Percentiles rank a stretch among this genome's conserved stretches.
phyloP scores from a whole-genome alignment of 2,797 vertebrate species.

The Leptodactylus fallax region DNA sequence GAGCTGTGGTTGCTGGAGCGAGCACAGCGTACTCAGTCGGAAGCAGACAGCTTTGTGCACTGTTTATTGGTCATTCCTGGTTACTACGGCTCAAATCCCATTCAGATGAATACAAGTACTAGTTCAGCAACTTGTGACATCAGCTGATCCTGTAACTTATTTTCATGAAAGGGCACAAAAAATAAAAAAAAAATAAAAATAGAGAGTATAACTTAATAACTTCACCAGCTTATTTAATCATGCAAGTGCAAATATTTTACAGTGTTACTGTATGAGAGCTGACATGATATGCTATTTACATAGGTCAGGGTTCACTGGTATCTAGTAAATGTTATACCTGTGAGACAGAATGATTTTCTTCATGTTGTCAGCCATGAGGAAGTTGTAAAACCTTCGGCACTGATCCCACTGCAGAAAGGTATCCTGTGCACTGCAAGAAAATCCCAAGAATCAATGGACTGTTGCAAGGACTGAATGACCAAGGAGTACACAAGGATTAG shows the following conservation, averaged over 20 bases:
- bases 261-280: background rate
- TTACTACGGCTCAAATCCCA: too few species aligned
- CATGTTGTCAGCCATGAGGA: constrained; percentile 99
- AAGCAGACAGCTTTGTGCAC: too few species aligned
- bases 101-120: too few species aligned
- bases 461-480: background rate
- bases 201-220: too few species aligned
- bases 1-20: too few species aligned
- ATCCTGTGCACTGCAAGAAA: constrained; percentile 87
- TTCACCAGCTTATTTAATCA: too few species aligned
- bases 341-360: constrained; percentile 98
- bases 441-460: constrained; percentile 11
- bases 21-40: too few species aligned
- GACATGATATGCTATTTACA: background rate
- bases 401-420: constrained; percentile 99
- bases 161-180: too few species aligned
- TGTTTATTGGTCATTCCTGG: too few species aligned
- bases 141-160: too few species aligned
- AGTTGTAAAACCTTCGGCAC: constrained; percentile 96
- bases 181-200: too few species aligned
- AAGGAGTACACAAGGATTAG: background rate
- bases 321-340: constrained; percentile 79
- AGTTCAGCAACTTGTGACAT: too few species aligned
- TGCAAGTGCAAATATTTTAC: background rate
- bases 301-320: background rate